These are phyloP conservation scores for Cydia pomonella DNA, from an alignment of 1,140 invertebrate genomes.

Conservation along the genomic window DNA sequence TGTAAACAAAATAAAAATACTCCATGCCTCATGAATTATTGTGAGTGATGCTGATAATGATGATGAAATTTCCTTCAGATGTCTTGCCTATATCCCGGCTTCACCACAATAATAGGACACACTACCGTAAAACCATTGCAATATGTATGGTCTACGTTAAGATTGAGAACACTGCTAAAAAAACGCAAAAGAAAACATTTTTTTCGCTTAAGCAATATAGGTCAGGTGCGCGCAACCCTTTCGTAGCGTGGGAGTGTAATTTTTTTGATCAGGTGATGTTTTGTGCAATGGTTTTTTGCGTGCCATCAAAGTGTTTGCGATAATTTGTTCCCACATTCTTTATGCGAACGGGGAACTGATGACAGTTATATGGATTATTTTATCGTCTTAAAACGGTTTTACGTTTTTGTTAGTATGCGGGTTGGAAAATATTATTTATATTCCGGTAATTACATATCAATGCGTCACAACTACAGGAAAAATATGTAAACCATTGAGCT, in stretches of 20 bases:
- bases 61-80: background rate
- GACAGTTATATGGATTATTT: conserved; percentile 67
- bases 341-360: conserved; percentile 68
- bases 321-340: conserved; percentile 79
- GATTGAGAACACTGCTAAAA: conserved; percentile 68
- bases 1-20: too few relatives aligned
- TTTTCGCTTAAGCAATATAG: conserved; percentile 70
- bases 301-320: conserved; percentile 71
- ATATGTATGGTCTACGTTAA: conserved; percentile 55
- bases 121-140: conserved; percentile 45
- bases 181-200: conserved; percentile 70
- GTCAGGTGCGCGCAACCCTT: conserved; percentile 79
- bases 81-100: conserved; percentile 40
- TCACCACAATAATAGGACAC: conserved; percentile 45
- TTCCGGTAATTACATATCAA: conserved; percentile 39
- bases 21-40: conserved; percentile 2
- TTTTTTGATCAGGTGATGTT: conserved; percentile 60
- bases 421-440: conserved; percentile 34
- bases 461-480: conserved; percentile 6
- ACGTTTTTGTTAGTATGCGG: conserved; percentile 41
- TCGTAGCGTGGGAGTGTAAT: conserved; percentile 73
- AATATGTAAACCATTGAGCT: background rate
- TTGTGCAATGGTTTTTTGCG: conserved; percentile 71
- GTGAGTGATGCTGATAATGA: background rate
- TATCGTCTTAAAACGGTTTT: conserved; percentile 61